Evolutionary conservation across 2,797 vertebrate genomes (phyloP).

Genomic region (Cossypha dichroa): DNA sequence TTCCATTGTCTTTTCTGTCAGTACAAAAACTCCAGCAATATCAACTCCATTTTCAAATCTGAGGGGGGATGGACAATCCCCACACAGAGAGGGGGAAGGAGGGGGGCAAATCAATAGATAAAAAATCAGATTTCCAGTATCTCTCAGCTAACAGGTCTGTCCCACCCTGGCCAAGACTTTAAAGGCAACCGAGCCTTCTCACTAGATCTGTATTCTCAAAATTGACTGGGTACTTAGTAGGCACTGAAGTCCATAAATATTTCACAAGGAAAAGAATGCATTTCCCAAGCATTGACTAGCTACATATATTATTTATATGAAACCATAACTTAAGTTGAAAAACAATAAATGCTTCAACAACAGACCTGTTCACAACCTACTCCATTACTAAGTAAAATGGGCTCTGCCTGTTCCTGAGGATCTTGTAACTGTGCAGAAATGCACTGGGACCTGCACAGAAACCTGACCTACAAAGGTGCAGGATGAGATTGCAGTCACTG

Average conservation of each 20-base stretch:
- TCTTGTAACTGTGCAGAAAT: background rate
- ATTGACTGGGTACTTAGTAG: slow-evolving; percentile 75
- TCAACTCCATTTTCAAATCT: background rate
- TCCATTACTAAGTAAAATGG: slow-evolving; percentile 41
- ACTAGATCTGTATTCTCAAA: slow-evolving; percentile 29
- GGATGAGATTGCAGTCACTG: background rate
- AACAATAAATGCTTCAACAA: slow-evolving; percentile 67
- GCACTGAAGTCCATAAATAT: slow-evolving; percentile 77
- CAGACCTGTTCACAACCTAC: slow-evolving; percentile 28
- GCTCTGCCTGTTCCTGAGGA: background rate
- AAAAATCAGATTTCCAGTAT: background rate
- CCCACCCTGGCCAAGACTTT: background rate
- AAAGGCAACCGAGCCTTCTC: background rate
- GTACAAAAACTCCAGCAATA: background rate
- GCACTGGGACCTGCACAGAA: background rate
- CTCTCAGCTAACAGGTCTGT: background rate
- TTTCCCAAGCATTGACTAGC: slow-evolving; percentile 71
- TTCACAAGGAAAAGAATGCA: slow-evolving; percentile 76
- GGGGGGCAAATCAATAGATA: background rate
- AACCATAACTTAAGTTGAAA: slow-evolving; percentile 78
- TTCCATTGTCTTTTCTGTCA: background rate
- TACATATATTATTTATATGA: slow-evolving; percentile 79
- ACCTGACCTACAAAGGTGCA: background rate
- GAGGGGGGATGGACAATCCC: accelerated
- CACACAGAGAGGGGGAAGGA: background rate